phyloP scores from a whole-genome alignment of 1,140 invertebrate genomes.

The Pararge aegeria region DNA sequence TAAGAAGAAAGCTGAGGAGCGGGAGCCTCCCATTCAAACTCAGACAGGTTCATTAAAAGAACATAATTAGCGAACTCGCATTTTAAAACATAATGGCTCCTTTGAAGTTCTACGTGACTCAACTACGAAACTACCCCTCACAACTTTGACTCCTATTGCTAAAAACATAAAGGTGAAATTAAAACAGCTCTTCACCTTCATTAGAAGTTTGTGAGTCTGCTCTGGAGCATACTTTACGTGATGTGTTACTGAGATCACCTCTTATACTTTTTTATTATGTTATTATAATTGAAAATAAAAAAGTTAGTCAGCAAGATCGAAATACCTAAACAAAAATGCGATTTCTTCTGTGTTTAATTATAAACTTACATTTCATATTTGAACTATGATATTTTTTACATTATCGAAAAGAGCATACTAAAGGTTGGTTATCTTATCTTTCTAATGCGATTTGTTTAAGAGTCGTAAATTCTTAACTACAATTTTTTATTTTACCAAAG shows the following conservation, averaged over 20 bases:
- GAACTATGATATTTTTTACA: no score
- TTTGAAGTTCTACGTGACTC: conserved; percentile 49
- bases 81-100: conserved; percentile 45
- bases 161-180: neutral
- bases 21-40: conserved; percentile 14
- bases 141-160: conserved; percentile 8
- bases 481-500: no score
- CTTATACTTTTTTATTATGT: neutral
- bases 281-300: no score
- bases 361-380: no score
- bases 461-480: no score
- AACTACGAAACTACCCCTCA: conserved; percentile 25
- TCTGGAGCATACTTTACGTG: conserved; percentile 11
- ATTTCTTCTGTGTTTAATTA: no score
- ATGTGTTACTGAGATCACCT: neutral
- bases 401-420: no score
- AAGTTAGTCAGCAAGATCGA: no score
- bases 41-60: conserved; percentile 43
- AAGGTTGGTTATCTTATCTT: no score
- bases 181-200: neutral
- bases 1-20: conserved; percentile 36
- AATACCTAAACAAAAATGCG: no score
- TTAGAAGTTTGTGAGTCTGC: conserved; percentile 22
- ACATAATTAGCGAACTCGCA: conserved; percentile 45
- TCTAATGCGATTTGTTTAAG: no score